Evolutionary conservation across 2,797 vertebrate species (phyloP).

Genomic region (Characodon lateralis): DNA sequence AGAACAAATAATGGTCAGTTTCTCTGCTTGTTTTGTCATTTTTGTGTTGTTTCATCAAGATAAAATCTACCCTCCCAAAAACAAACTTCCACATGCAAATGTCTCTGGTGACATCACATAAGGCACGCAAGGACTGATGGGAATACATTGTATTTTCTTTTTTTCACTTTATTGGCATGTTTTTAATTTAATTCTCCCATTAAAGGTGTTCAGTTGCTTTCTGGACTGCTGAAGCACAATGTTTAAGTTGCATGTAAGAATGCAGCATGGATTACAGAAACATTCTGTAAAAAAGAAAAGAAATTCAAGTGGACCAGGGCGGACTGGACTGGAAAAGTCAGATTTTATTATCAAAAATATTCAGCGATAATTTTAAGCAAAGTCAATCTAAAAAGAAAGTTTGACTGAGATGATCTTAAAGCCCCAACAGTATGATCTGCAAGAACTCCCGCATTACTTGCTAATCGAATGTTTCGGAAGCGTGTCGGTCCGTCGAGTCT

Average conservation of each 20-base stretch:
- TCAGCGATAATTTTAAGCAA: no score
- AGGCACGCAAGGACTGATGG: not conserved
- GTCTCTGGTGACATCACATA: not conserved
- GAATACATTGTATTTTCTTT: not conserved
- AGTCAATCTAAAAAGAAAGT: not conserved
- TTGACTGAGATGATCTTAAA: not conserved
- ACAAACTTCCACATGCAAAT: no score
- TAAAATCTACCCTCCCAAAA: not conserved
- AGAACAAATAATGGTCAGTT: not conserved
- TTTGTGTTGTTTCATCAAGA: not conserved
- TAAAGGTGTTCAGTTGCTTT: no score
- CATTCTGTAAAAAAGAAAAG: no score
- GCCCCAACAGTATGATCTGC: not conserved
- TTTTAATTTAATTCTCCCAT: no score
- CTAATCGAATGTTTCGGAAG: not conserved
- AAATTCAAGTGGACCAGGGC: not conserved
- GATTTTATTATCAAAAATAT: not conserved
- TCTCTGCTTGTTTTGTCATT: no score
- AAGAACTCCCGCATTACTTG: not conserved
- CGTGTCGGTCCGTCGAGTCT: no score
- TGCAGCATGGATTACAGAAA: no score
- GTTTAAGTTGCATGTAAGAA: no score
- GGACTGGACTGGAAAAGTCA: not conserved
- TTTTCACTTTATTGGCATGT: not conserved
- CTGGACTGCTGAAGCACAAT: no score